Percentiles rank a stretch among this genome's conserved stretches.
These are phyloP conservation scores for Aphelenchoides avenae DNA, from an alignment of 1,140 invertebrate genomes.

Conservation along the genomic window DNA sequence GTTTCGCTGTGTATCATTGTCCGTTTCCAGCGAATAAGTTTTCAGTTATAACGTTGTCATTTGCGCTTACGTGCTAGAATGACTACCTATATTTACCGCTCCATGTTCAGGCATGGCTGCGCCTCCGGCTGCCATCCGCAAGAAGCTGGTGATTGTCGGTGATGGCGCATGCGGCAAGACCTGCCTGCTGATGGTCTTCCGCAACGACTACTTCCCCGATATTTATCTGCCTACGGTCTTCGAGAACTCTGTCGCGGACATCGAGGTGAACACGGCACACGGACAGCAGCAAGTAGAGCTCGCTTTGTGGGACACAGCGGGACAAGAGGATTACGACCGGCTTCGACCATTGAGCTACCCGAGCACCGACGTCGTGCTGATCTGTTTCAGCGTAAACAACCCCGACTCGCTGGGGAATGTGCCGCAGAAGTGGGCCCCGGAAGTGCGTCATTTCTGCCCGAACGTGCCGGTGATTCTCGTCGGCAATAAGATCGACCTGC, in stretches of 20 bases:
- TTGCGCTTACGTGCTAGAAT: too few species aligned
- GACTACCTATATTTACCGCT: too few species aligned
- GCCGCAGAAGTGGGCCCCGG: slow-evolving; percentile 18
- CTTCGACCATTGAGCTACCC: slow-evolving; percentile 89
- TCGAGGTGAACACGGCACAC: slow-evolving; percentile 39
- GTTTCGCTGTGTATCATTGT: too few species aligned
- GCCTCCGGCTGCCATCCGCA: slow-evolving; percentile 46
- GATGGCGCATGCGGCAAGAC: slow-evolving; percentile 61
- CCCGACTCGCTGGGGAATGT: slow-evolving; percentile 21
- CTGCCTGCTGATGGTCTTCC: slow-evolving; percentile 61
- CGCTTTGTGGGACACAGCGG: slow-evolving; percentile 95
- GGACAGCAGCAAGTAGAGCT: slow-evolving; percentile 70
- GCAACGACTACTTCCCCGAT: slow-evolving; percentile 61
- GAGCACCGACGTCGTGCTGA: slow-evolving; percentile 78
- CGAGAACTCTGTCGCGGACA: slow-evolving; percentile 43
- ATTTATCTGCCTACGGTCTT: slow-evolving; percentile 61
- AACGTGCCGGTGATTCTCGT: slow-evolving; percentile 62
- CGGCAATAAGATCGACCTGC: slow-evolving; percentile 61
- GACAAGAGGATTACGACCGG: slow-evolving; percentile 67
- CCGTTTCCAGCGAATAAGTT: too few species aligned
- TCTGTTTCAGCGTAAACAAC: slow-evolving; percentile 17
- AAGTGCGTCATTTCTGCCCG: slow-evolving; percentile 61
- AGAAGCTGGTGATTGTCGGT: slow-evolving; percentile 60
- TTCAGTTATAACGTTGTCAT: too few species aligned
- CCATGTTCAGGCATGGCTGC: too few species aligned